phyloP scores from a whole-genome alignment of 1,140 invertebrate species.

The Harlomillsia oculata region DNA sequence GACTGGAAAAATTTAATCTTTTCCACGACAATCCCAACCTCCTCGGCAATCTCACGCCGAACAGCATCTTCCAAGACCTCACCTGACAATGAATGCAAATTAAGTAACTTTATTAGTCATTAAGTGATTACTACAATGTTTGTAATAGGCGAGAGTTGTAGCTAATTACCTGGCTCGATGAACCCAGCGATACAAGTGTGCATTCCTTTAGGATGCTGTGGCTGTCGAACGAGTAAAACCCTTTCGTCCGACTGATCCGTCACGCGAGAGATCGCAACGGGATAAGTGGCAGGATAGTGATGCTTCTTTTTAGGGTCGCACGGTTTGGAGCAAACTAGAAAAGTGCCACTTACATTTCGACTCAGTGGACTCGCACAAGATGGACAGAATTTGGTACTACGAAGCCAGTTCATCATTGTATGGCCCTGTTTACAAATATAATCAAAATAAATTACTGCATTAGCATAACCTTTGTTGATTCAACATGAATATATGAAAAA shows the following conservation, averaged over 20 bases:
- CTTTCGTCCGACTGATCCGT: constrained; percentile 42
- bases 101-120: neutral
- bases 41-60: constrained; percentile 50
- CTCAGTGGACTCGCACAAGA: constrained; percentile 41
- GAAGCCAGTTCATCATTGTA: constrained; percentile 43
- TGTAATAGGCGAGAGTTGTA: neutral
- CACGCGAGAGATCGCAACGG: constrained; percentile 50
- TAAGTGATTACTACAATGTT: neutral
- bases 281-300: constrained; percentile 40
- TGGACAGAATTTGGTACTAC: constrained; percentile 43
- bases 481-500: no score
- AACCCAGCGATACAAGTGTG: constrained; percentile 52
- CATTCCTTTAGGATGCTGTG: constrained; percentile 45
- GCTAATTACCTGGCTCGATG: constrained; percentile 46
- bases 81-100: constrained; percentile 39
- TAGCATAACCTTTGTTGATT: no score
- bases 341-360: constrained; percentile 40
- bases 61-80: constrained; percentile 50
- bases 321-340: constrained; percentile 39
- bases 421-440: constrained; percentile 37
- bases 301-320: constrained; percentile 36
- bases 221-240: constrained; percentile 46
- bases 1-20: constrained; percentile 46
- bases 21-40: constrained; percentile 48
- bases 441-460: no score